These are phyloP conservation scores for Alexandromys fortis DNA, from an alignment of 2,113 vertebrate species.

Conservation along the genomic window DNA sequence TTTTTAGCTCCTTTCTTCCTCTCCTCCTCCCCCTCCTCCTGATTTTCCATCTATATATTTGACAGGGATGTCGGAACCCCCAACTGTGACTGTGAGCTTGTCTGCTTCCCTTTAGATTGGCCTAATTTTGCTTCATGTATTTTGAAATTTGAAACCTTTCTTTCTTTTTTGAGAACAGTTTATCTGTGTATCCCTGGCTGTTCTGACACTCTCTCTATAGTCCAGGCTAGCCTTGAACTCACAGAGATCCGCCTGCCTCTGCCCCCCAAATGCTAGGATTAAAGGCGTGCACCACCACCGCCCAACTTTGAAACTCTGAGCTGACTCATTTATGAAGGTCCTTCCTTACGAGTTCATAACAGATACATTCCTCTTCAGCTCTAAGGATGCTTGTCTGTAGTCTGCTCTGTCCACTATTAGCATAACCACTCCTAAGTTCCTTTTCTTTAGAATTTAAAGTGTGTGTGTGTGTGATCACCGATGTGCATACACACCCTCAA, in stretches of 20 bases:
- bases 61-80: background rate
- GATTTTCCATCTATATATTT: background rate
- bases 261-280: background rate
- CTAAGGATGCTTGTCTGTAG: background rate
- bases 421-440: background rate
- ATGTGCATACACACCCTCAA: background rate
- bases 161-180: background rate
- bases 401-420: background rate
- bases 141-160: background rate
- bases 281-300: fast-evolving
- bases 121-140: background rate
- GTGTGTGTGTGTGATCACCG: no score
- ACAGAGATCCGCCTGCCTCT: background rate
- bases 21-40: background rate
- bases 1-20: background rate
- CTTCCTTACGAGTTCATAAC: background rate
- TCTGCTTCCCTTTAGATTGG: background rate
- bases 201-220: background rate
- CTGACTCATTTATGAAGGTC: background rate
- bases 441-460: background rate
- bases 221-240: background rate
- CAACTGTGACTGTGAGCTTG: background rate
- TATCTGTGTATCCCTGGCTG: background rate
- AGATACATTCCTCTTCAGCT: background rate
- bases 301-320: background rate